Conservation (phyloP, 1,140 invertebrate genomes). For the Procambarus virginalis region DNA sequence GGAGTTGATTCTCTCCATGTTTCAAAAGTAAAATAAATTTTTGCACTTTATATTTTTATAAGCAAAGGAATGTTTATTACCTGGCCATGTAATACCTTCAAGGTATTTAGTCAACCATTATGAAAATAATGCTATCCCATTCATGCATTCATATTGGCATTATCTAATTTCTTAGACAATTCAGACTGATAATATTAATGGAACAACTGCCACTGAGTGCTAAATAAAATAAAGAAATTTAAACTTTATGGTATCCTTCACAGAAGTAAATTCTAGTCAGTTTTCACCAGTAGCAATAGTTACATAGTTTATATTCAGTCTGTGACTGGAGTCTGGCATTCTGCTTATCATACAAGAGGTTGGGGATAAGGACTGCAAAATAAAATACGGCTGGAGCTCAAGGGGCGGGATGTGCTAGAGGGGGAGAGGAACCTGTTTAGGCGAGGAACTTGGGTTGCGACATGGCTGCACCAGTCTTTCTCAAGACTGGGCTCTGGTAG, state of each 20-base stretch:
- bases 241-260: conserved; percentile 18
- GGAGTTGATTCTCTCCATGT: conserved; percentile 53
- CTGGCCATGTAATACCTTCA: conserved; percentile 58
- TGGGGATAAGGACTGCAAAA: conserved; percentile 58
- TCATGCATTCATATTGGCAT: conserved; percentile 65
- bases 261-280: conserved; percentile 13
- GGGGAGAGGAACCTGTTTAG: conserved; percentile 66
- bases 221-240: conserved; percentile 20
- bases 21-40: conserved; percentile 47
- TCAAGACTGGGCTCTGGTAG: conserved; percentile 61
- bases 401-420: conserved; percentile 53
- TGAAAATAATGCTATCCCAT: conserved; percentile 65
- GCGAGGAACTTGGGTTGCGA: conserved; percentile 67
- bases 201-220: conserved; percentile 29
- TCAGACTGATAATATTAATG: conserved; percentile 46
- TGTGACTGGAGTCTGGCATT: conserved; percentile 61
- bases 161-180: conserved; percentile 57
- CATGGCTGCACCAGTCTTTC: conserved; percentile 60
- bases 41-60: conserved; percentile 62
- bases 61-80: conserved; percentile 64
- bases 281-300: conserved; percentile 26
- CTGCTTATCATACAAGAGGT: conserved; percentile 59
- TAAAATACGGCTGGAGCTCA: conserved; percentile 66
- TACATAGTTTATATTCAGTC: conserved; percentile 30
- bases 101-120: conserved; percentile 62